These are phyloP conservation scores for Stenchaetothrips biformis DNA, from an alignment of 2,888 invertebrate species.

Conservation along the genomic window DNA sequence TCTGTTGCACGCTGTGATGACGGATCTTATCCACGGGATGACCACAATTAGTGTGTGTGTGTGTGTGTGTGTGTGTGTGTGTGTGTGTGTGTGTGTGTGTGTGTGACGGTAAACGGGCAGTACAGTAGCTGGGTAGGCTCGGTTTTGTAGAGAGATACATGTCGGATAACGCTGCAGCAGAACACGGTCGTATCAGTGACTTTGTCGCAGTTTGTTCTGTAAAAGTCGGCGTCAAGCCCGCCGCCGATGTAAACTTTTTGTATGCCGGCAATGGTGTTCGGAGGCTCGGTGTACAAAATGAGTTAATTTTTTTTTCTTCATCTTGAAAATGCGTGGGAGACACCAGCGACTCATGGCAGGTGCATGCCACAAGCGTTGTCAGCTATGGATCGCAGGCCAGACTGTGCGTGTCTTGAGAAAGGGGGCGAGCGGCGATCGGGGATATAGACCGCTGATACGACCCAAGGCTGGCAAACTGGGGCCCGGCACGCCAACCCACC, in stretches of 20 bases:
- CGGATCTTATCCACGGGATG: slow-evolving; percentile 17
- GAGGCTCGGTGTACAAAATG: too few relatives aligned
- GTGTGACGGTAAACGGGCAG: background rate
- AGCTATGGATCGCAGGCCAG: background rate
- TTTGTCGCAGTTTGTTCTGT: too few relatives aligned
- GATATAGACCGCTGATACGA: background rate
- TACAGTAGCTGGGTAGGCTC: background rate
- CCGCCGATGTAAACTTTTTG: too few relatives aligned
- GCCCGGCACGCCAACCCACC: background rate
- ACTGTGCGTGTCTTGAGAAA: background rate
- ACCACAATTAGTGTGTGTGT: background rate
- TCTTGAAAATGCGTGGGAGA: too few relatives aligned
- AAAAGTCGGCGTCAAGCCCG: too few relatives aligned
- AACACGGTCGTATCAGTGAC: too few relatives aligned
- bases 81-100: slow-evolving; percentile 13
- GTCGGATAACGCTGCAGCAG: too few relatives aligned
- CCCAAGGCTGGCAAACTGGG: background rate
- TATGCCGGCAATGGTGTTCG: too few relatives aligned
- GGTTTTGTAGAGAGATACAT: too few relatives aligned
- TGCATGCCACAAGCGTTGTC: too few relatives aligned
- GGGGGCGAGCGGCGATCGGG: background rate
- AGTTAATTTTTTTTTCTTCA: too few relatives aligned
- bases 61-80: background rate
- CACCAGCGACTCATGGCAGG: too few relatives aligned
- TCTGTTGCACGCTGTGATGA: background rate